phyloP scores from a whole-genome alignment of 2,888 invertebrate species.

The Cosmopolites sordidus region DNA sequence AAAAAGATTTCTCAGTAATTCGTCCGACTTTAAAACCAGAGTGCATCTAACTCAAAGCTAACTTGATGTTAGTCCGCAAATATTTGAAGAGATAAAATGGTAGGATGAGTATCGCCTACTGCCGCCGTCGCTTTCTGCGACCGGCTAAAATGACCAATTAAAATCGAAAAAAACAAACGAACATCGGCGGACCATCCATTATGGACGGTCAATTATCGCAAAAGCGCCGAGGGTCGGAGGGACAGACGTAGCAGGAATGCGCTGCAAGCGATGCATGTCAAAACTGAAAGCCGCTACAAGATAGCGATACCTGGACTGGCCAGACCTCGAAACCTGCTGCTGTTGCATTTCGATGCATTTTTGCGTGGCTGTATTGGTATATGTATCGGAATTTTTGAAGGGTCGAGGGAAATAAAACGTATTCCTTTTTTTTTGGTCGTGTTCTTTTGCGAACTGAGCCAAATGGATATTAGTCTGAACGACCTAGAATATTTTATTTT shows the following conservation, averaged over 20 bases:
- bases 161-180: slow-evolving; percentile 18
- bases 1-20: too few relatives aligned
- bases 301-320: slow-evolving; percentile 9
- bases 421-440: too few relatives aligned
- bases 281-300: slow-evolving; percentile 30
- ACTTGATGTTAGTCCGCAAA: not conserved
- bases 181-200: slow-evolving; percentile 20
- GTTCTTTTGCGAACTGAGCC: too few relatives aligned
- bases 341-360: not conserved
- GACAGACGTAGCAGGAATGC: slow-evolving; percentile 1
- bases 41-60: too few relatives aligned
- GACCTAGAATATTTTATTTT: too few relatives aligned
- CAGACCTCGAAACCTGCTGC: not conserved
- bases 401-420: too few relatives aligned
- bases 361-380: too few relatives aligned
- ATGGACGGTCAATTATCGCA: slow-evolving; percentile 16
- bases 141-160: slow-evolving; percentile 30
- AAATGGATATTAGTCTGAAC: too few relatives aligned
- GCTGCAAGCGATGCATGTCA: slow-evolving; percentile 20
- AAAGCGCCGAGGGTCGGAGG: slow-evolving; percentile 11
- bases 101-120: slow-evolving; percentile 3
- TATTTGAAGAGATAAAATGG: slow-evolving; percentile 8
- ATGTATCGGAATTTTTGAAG: too few relatives aligned
- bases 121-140: slow-evolving; percentile 5
- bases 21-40: too few relatives aligned